A percentile compares a stretch with the other conserved stretches of the same genome.
Evolutionary conservation across 2,797 vertebrate genomes (phyloP).

Genomic region (Taeniopygia guttata): DNA sequence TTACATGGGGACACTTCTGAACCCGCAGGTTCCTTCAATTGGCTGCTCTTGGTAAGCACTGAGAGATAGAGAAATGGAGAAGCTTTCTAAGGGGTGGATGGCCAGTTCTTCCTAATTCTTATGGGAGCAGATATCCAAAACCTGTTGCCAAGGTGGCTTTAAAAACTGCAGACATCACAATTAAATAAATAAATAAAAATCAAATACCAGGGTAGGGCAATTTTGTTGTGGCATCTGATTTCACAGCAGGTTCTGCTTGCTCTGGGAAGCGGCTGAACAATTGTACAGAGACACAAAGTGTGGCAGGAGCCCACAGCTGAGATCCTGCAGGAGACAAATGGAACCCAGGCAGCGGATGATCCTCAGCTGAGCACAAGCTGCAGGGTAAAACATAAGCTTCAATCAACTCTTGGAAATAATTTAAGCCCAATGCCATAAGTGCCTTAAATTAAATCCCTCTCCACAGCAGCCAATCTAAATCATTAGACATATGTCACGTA

Average conservation of each 20-base stretch:
- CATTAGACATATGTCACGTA: constrained; percentile 44
- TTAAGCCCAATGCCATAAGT: constrained; percentile 46
- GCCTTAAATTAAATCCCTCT: constrained; percentile 62
- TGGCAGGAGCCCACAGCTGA: background rate
- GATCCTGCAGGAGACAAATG: background rate
- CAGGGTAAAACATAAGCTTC: constrained; percentile 51
- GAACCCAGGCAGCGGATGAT: background rate
- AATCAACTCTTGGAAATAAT: constrained; percentile 60
- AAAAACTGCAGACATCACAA: background rate
- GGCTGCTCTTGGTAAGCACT: background rate
- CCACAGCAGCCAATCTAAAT: constrained; percentile 52
- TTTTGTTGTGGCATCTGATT: background rate
- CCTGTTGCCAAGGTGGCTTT: background rate
- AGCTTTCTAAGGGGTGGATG: background rate
- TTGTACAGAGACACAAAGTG: background rate
- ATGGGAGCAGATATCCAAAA: background rate
- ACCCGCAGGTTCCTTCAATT: background rate
- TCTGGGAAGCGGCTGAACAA: background rate
- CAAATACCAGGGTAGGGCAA: no score
- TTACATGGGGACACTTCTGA: background rate
- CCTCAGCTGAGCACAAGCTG: constrained; percentile 47
- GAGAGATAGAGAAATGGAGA: background rate
- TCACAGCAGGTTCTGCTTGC: background rate
- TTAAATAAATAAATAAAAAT: background rate
- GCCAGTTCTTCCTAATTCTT: background rate